These are phyloP conservation scores for Amazona guildingii DNA, from an alignment of 2,113 vertebrate species.

Conservation along the genomic window DNA sequence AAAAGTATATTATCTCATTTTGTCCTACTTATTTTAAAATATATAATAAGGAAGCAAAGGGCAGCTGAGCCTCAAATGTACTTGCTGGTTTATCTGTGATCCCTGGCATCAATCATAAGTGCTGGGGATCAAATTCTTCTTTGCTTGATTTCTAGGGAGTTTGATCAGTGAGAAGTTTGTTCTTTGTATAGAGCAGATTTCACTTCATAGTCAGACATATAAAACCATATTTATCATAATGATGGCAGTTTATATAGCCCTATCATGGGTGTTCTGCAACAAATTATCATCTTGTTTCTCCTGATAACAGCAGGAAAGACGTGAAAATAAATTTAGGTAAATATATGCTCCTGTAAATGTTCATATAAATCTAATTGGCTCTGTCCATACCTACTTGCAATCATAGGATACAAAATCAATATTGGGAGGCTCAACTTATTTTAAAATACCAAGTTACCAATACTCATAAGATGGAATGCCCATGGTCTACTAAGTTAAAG, in stretches of 20 bases:
- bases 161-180: not conserved
- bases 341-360: not conserved
- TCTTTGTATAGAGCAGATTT: not conserved
- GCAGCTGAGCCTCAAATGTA: not conserved
- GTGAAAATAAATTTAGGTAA: not conserved
- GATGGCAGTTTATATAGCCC: not conserved
- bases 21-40: not conserved
- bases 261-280: not conserved
- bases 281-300: not conserved
- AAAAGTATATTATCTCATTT: not conserved
- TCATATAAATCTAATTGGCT: not conserved
- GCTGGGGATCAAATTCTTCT: not conserved
- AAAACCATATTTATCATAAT: not conserved
- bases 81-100: not conserved
- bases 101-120: not conserved
- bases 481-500: not conserved
- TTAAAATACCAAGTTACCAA: not conserved
- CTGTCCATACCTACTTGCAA: not conserved
- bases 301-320: not conserved
- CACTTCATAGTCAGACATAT: not conserved
- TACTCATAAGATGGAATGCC: not conserved
- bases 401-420: not conserved
- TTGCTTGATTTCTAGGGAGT: not conserved
- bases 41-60: not conserved
- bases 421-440: not conserved